Evolutionary conservation across 1,140 invertebrate species (phyloP), one percentile per base, ranked within the genome.

Genomic region (Drosophila funebris): DNA sequence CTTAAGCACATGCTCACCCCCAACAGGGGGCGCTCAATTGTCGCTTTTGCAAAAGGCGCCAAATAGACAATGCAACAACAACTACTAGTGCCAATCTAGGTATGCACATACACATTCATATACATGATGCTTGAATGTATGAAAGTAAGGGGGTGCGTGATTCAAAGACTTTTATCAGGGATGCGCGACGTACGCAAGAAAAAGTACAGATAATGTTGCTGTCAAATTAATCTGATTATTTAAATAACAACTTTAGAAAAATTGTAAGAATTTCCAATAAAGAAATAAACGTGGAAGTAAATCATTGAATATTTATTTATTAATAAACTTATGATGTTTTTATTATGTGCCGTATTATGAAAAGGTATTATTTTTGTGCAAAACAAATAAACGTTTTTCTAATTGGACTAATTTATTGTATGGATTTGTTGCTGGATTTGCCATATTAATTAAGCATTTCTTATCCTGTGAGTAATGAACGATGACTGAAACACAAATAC

Each of bases 401-500:
- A 27, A 29, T 48, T 48, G 27, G 24, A 52, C 33, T 52, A 29
- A 52, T 18, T 33, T 33, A 33, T 52, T 31, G 48, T 18, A n/a
- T n/a, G n/a, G n/a, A n/a, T n/a, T n/a, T 33, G 6, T 8, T 33
- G 29, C 27, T 13, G 3, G 33, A 9, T 36, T 13, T 4, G 3
- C 33, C 11, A n/a, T 27, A 27, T 2, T 27, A 5, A 27, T 27
- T 22, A 4, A 6, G 20, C 16, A 8, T 18, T 24, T 11, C 29
- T 52, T 33, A 52, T 52, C 27, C 48, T n/a, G 29, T 18, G 48
- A 33, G 16, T 52, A 33, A 33, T 52, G 29, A 52, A 52, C 48
- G 48, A 5, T 52, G 48, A 52, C 48, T n/a, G 48, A 1, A 9
- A 31, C 7, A 14, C 27, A 52, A 52, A 52, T 6, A 20, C 8